Evolutionary conservation across 2,113 vertebrate species (phyloP), one percentile per base, ranked within the genome.

Genomic region (Grantiella picta): DNA sequence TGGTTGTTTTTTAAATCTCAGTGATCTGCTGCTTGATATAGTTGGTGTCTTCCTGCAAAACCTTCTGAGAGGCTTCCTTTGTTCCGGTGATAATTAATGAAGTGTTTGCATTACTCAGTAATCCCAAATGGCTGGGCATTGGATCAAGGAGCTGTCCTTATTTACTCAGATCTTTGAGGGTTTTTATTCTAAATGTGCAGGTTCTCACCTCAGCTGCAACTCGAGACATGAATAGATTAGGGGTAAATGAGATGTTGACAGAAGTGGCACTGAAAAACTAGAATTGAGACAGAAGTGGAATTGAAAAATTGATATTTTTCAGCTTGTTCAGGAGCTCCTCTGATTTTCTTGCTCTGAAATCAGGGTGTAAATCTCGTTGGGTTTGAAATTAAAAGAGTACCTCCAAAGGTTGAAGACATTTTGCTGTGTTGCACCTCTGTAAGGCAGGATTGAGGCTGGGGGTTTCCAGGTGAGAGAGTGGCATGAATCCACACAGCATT

Each of bases 141-240:
- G 27, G 50, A 45, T 92, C 90, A 93, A 93, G 82, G 77, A 90
- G 42, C 42, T 93, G 61, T 75, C 50, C n/a, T 81, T 92, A 73
- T 80, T 91, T 93, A 88, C 76, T 10, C 40, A 5, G 38, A 36
- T 65, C 70, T 95, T 90, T 82, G 82, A 93, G 84, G 73, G 69
- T 23, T 89, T 94, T 92, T 69, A 33, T 65, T 87, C 33, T 65
- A 82, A 89, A 89, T 85, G 45, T 69, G 78, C 86, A 88, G 65
- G 36, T 95, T 94, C 35, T 87, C 87, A 52, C 90, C 79, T 88
- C 71, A 91, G 44, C 54, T 92, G 64, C 47, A 73, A 54, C 54
- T 63, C 2, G 1, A 70, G 45, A 47, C 27, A 9, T 59, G 60
- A 90, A 70, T 9, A 66, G 50, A 93, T 88, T 47, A 65, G 42